These are phyloP conservation scores for Drosophila persimilis DNA, from an alignment of 1,140 invertebrate species.

Conservation along the genomic window DNA sequence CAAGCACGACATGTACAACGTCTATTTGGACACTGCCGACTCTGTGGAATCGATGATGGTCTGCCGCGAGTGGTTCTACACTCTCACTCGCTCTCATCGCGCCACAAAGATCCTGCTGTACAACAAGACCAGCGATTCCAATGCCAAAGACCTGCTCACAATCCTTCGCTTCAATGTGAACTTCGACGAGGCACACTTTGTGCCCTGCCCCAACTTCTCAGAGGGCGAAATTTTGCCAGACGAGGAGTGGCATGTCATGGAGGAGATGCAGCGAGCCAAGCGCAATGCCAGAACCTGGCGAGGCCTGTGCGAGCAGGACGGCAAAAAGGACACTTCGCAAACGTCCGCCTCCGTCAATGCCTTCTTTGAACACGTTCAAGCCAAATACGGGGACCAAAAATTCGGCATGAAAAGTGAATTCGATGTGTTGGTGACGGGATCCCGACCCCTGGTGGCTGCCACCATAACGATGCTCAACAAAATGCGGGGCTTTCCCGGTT, in stretches of 20 bases:
- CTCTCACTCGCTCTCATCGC: constrained; percentile 78
- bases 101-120: constrained; percentile 89
- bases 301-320: constrained; percentile 64
- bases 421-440: constrained; percentile 94
- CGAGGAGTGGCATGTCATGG: constrained; percentile 63
- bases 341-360: constrained; percentile 50
- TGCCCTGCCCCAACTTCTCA: constrained; percentile 86
- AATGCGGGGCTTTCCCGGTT: constrained; percentile 21
- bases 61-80: constrained; percentile 92
- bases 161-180: constrained; percentile 84
- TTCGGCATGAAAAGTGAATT: constrained; percentile 80
- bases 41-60: constrained; percentile 94
- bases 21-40: constrained; percentile 97
- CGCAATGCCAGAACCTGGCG: constrained; percentile 86
- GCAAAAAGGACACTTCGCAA: constrained; percentile 52
- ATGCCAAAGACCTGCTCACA: constrained; percentile 87
- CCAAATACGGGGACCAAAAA: constrained; percentile 58
- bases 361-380: constrained; percentile 67
- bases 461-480: constrained; percentile 83
- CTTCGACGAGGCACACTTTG: constrained; percentile 90
- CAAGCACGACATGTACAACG: constrained; percentile 84
- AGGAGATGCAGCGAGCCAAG: constrained; percentile 85
- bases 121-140: constrained; percentile 91
- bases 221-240: constrained; percentile 47
- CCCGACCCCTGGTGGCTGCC: constrained; percentile 94